These are phyloP conservation scores for Mya arenaria DNA, from an alignment of 1,140 invertebrate species.

Conservation along the genomic window DNA sequence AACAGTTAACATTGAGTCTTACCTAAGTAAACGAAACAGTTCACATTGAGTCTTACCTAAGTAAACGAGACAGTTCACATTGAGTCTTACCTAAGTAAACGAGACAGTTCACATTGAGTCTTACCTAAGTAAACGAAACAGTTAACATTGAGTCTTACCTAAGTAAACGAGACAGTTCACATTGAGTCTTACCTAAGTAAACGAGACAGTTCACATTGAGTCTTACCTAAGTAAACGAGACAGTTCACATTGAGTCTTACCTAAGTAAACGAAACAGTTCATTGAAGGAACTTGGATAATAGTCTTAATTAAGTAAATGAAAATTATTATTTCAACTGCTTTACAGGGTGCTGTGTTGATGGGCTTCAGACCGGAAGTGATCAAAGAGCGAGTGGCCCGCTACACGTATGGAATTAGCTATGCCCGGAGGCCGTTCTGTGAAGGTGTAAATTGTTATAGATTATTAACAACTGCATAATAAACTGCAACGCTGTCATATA, in stretches of 20 bases:
- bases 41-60: no score
- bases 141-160: no score
- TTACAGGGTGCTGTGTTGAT: conserved; percentile 41
- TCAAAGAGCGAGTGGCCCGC: conserved; percentile 34
- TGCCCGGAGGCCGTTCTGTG: conserved; percentile 35
- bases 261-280: not conserved
- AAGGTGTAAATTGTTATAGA: not conserved
- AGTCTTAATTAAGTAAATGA: not conserved
- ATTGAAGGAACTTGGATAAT: not conserved
- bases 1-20: no score
- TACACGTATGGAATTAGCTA: conserved; percentile 48
- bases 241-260: not conserved
- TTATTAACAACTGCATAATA: not conserved
- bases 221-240: not conserved
- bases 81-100: no score
- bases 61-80: no score
- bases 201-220: no score
- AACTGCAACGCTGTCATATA: not conserved
- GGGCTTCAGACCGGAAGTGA: conserved; percentile 43
- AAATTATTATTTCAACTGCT: not conserved
- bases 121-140: no score
- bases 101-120: no score
- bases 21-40: no score
- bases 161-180: no score
- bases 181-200: no score